A percentile compares a stretch with the other conserved stretches of the same genome.
phyloP scores from a whole-genome alignment of 2,797 vertebrate species.

The Lophotriccus pileatus region DNA sequence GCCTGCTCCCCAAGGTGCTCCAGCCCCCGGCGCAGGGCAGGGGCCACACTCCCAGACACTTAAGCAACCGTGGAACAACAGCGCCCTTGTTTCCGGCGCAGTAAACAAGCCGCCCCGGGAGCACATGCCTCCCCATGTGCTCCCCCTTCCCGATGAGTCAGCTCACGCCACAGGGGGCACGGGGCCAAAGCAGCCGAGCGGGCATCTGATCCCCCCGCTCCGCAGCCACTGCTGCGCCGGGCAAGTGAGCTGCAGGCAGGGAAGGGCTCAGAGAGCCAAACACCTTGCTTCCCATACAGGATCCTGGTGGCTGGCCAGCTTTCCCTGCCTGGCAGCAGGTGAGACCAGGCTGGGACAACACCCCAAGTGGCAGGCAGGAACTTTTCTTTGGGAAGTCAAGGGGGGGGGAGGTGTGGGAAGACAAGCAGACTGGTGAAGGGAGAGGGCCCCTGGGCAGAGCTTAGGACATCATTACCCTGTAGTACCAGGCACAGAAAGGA shows the following conservation, averaged over 20 bases:
- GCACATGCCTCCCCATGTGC: not conserved
- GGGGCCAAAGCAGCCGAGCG: not conserved
- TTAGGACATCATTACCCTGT: not conserved
- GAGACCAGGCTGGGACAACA: not conserved
- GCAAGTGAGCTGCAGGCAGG: not conserved
- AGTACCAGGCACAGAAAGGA: not conserved
- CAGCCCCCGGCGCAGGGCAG: not conserved
- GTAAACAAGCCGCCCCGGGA: slow-evolving; percentile 36
- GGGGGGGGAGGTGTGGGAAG: not conserved
- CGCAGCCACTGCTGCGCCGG: rapidly evolving
- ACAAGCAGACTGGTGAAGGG: not conserved
- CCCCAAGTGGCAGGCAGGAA: not conserved
- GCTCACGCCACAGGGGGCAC: not conserved
- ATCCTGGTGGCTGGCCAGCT: rapidly evolving
- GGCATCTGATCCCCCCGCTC: not conserved
- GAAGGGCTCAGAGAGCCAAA: not conserved
- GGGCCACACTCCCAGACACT: slow-evolving; percentile 34
- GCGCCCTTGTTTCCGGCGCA: slow-evolving; percentile 19
- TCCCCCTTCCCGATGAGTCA: slow-evolving; percentile 17
- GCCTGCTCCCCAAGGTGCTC: slow-evolving; percentile 57
- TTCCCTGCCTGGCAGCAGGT: not conserved
- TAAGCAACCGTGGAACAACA: slow-evolving; percentile 51
- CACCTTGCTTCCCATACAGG: rapidly evolving
- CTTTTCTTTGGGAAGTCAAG: not conserved
- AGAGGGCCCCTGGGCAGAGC: not conserved